Base-by-base conservation (phyloP, 2,113 vertebrate genomes). In the Bagarius yarrelli region DNA sequence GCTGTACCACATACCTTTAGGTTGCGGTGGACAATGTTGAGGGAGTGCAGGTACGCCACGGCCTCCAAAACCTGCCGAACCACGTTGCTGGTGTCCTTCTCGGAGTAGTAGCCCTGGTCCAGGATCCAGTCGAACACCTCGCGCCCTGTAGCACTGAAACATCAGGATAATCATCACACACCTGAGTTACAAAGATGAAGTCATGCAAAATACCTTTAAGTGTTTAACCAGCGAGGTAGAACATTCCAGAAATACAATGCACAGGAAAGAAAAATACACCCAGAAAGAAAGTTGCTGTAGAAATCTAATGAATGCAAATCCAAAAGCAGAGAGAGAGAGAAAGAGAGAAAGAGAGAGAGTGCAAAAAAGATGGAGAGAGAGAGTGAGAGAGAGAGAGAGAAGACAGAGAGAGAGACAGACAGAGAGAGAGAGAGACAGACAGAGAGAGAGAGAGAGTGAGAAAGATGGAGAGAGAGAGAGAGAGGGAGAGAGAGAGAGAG, bases 41-140 rank as follows among this genome's bases (percentile, higher is more conserved):
- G 93, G 2, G 96, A 97, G 90, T 99, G 97, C 90, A 99, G 92
- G 90, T 99, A 99, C 40, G 97, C 95, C 55, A 98, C 95, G 0
- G 97, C 97, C 87, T 98, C 97, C 90, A 98, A 85, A 87, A 99
- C 96, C 91, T 99, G 97, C 86, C 97, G 94, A 89, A 99, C 95
- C 75, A 99, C 97, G 14, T 99, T 99, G 91, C 97, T 99, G 86
- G 97, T 99, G 92, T 99, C 97, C 87, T 92, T 94, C 90, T 99
- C 97, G 0, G 97, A 99, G 89, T 99, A 99, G 92, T 98, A 98
- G 53, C 97, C 97, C 91, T 99, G 97, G 89, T 99, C 97, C 90
- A 98, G 90, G 91, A 99, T 98, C 97, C 97, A 99, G 91, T 98
- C 97, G 76, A 99, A 98, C 83, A 99, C 97, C 89, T 98, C 97